phyloP scores from a whole-genome alignment of 2,113 vertebrate species.

The Cepphus grylle region DNA sequence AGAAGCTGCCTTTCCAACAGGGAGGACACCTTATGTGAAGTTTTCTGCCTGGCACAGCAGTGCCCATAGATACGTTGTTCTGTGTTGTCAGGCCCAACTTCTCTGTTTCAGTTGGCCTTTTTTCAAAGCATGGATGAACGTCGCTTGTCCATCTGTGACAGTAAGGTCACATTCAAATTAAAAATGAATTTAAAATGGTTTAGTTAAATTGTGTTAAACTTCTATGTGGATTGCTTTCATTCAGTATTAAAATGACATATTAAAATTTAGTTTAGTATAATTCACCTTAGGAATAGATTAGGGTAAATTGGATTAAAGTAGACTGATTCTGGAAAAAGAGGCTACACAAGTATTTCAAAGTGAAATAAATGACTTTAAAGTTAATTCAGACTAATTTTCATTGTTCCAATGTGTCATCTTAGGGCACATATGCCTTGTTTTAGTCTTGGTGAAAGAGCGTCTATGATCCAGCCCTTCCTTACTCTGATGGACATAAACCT shows the following conservation, averaged over 20 bases:
- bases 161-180: constrained; percentile 17
- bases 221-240: constrained; percentile 9
- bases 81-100: not conserved
- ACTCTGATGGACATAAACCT: not conserved
- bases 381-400: not conserved
- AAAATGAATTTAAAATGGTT: not conserved
- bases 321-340: not conserved
- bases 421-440: not conserved
- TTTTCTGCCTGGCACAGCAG: not conserved
- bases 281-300: constrained; percentile 48
- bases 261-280: constrained; percentile 41
- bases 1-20: not conserved
- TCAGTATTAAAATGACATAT: not conserved
- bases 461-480: not conserved
- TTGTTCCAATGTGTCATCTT: not conserved
- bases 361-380: not conserved
- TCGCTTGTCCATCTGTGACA: not conserved
- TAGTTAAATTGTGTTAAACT: not conserved
- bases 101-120: not conserved
- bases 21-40: not conserved
- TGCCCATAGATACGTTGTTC: fast-evolving
- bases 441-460: not conserved
- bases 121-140: not conserved
- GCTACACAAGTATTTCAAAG: not conserved
- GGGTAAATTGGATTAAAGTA: constrained; percentile 34